Conservation (phyloP, 2,113 vertebrate genomes). For the Macquaria ambigua region DNA sequence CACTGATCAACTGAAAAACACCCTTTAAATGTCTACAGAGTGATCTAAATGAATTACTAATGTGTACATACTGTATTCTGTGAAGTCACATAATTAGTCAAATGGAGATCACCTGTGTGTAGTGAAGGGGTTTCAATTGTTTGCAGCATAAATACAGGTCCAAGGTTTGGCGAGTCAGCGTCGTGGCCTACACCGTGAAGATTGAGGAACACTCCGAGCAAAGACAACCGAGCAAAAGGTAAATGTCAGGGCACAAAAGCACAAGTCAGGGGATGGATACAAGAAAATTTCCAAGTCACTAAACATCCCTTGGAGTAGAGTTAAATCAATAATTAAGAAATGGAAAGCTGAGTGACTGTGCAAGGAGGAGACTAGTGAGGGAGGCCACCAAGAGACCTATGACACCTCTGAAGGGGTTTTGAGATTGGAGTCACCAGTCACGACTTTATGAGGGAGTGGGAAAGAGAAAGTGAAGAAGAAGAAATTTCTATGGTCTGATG, state of each 20-base stretch:
- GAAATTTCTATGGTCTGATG: background rate
- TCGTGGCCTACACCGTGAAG: background rate
- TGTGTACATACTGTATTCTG: too few relatives aligned
- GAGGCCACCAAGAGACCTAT: background rate
- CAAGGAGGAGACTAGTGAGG: background rate
- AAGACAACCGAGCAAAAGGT: background rate
- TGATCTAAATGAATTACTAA: background rate
- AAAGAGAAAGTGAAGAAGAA: background rate
- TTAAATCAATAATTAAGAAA: background rate
- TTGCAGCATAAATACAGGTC: background rate
- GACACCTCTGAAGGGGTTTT: background rate
- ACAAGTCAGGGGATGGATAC: background rate
- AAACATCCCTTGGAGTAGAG: background rate
- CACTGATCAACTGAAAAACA: background rate
- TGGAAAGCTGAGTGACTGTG: background rate
- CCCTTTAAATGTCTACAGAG: background rate
- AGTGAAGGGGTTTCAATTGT: background rate
- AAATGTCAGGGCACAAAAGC: background rate
- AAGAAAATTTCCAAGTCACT: background rate
- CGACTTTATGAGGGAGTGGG: background rate
- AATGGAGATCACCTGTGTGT: too few relatives aligned
- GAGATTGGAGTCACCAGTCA: background rate
- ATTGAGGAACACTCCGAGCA: background rate
- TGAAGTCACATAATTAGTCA: too few relatives aligned
- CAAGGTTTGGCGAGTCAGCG: background rate